Conservation (phyloP, 35 echinoderm and acorn worm species). For the Patiria miniata region DNA sequence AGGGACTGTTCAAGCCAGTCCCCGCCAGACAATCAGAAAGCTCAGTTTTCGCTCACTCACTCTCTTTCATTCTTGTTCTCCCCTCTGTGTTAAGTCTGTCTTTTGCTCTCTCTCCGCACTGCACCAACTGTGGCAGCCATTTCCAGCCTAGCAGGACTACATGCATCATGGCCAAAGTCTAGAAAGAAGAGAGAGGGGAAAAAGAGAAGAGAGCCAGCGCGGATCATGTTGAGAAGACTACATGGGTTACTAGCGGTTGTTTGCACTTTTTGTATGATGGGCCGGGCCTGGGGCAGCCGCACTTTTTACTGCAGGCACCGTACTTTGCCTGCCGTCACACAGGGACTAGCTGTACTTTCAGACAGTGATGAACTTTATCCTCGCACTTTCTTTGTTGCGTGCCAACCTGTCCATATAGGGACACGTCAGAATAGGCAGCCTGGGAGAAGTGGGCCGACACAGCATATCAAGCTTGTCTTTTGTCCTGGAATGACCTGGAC, state of each 20-base stretch:
- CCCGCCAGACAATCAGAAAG: neutral
- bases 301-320: slow-evolving; percentile 66
- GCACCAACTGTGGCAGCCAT: slow-evolving; percentile 32
- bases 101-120: neutral
- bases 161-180: slow-evolving; percentile 30
- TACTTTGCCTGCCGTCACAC: slow-evolving; percentile 74
- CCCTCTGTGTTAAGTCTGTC: neutral
- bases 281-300: slow-evolving; percentile 54
- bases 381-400: slow-evolving; percentile 79
- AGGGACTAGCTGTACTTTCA: slow-evolving; percentile 60
- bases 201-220: slow-evolving; percentile 24
- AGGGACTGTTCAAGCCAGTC: neutral
- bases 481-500: slow-evolving; percentile 47
- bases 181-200: slow-evolving; percentile 27
- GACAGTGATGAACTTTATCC: slow-evolving; percentile 60
- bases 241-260: slow-evolving; percentile 57
- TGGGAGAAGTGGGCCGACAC: slow-evolving; percentile 17
- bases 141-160: slow-evolving; percentile 23
- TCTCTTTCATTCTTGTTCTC: too few species aligned
- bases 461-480: slow-evolving; percentile 34
- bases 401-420: slow-evolving; percentile 49
- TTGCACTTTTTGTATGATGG: slow-evolving; percentile 60
- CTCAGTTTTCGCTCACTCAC: neutral
- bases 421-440: slow-evolving; percentile 18
- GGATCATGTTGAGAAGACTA: slow-evolving; percentile 42